Conservation (phyloP, 2,888 invertebrate species). For the Hypercompe scribonia region DNA sequence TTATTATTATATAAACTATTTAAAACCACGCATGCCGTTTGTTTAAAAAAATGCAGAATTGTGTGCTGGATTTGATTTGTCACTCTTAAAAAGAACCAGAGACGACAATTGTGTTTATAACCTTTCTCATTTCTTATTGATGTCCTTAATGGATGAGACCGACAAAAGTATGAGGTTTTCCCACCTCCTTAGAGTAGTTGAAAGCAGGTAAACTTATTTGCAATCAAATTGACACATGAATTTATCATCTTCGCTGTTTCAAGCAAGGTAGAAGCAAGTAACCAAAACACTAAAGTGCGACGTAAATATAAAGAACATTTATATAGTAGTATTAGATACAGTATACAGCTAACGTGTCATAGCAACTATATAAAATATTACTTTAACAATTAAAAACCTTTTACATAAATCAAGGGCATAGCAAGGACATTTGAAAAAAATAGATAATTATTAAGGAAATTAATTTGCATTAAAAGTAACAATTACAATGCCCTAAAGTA, state of each 20-base stretch:
- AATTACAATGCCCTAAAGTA: constrained; percentile 1
- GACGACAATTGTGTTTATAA: too few species aligned
- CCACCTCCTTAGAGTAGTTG: too few species aligned
- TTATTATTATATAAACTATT: too few species aligned
- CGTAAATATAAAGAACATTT: neutral
- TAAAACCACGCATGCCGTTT: too few species aligned
- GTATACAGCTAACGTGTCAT: neutral
- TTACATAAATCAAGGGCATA: constrained; percentile 6
- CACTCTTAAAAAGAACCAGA: too few species aligned
- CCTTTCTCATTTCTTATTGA: too few species aligned
- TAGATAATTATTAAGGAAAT: constrained; percentile 12
- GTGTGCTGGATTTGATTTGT: too few species aligned
- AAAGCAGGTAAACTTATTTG: too few species aligned
- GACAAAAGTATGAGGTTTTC: neutral
- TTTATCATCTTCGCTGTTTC: too few species aligned
- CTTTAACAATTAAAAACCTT: constrained; percentile 6
- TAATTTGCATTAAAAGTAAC: neutral
- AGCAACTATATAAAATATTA: neutral
- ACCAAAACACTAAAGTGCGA: neutral
- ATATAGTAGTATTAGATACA: neutral
- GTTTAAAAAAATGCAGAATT: too few species aligned
- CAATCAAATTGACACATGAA: too few species aligned
- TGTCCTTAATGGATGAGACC: neutral
- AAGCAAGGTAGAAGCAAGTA: neutral
- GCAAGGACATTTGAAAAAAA: neutral